Evolutionary conservation across 2,797 vertebrate genomes (phyloP).

Genomic region (Triplophysa yarkandensis): DNA sequence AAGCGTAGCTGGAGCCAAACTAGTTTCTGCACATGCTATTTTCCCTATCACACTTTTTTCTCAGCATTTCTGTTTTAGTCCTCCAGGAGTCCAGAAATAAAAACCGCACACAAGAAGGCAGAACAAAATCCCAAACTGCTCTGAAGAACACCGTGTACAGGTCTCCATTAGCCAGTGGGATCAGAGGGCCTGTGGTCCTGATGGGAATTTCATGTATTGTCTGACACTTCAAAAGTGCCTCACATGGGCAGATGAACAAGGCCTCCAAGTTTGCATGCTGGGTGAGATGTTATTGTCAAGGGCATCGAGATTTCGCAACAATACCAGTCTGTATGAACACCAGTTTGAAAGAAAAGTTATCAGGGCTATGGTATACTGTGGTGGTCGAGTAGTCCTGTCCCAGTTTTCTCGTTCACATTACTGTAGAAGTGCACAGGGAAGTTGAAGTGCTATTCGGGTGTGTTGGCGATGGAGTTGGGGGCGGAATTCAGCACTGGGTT

Average conservation of each 20-base stretch:
- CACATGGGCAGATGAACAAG: conserved; percentile 47
- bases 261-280: conserved; percentile 54
- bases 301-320: conserved; percentile 54
- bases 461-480: conserved; percentile 78
- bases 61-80: conserved; percentile 11
- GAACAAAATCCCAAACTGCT: conserved; percentile 36
- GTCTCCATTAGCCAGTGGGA: conserved; percentile 47
- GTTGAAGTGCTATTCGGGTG: conserved; percentile 75
- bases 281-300: conserved; percentile 56
- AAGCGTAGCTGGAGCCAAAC: conserved; percentile 5
- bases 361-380: conserved; percentile 58
- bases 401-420: conserved; percentile 51
- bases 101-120: conserved; percentile 14
- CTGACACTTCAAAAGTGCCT: conserved; percentile 59
- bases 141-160: conserved; percentile 44
- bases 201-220: conserved; percentile 51
- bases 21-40: conserved; percentile 20
- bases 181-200: conserved; percentile 47
- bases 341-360: conserved; percentile 56
- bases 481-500: conserved; percentile 70
- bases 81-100: conserved; percentile 29
- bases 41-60: conserved; percentile 1
- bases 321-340: conserved; percentile 60
- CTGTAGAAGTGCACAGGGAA: conserved; percentile 57
- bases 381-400: conserved; percentile 55